A percentile compares a stretch with the other conserved stretches of the same genome.
phyloP scores from a whole-genome alignment of 2,113 vertebrate species.

The Leptobrachium ailaonicum region DNA sequence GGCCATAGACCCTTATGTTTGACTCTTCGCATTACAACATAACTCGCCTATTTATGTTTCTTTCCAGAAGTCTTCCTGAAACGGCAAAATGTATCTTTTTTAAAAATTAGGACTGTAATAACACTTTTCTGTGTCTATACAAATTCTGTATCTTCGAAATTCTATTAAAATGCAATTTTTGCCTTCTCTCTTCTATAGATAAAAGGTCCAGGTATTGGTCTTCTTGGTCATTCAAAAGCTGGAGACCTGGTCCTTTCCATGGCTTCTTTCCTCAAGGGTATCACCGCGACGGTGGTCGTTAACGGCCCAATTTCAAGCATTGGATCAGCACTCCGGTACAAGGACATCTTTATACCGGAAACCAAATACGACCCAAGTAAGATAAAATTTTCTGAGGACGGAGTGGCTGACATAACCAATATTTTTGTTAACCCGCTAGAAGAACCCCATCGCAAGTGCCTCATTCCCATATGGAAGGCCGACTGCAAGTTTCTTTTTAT shows the following conservation, averaged over 20 bases:
- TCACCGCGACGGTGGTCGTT: slow-evolving; percentile 76
- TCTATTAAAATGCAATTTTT: not conserved
- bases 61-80: too few relatives aligned
- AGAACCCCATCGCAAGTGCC: slow-evolving; percentile 60
- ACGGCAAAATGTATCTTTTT: too few relatives aligned
- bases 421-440: slow-evolving; percentile 61
- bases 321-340: slow-evolving; percentile 62
- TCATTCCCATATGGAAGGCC: slow-evolving; percentile 82
- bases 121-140: too few relatives aligned
- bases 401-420: slow-evolving; percentile 69
- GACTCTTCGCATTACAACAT: too few relatives aligned
- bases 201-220: slow-evolving; percentile 73
- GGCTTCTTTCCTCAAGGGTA: slow-evolving; percentile 79
- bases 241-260: slow-evolving; percentile 80
- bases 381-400: slow-evolving; percentile 56
- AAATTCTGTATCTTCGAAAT: too few relatives aligned
- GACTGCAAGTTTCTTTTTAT: slow-evolving; percentile 78
- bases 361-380: slow-evolving; percentile 42
- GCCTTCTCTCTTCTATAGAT: slow-evolving; percentile 58
- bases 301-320: slow-evolving; percentile 75
- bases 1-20: too few relatives aligned
- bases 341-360: slow-evolving; percentile 67
- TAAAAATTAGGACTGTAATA: too few relatives aligned
- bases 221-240: slow-evolving; percentile 82
- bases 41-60: too few relatives aligned